Evolutionary conservation across 2,888 invertebrate species (phyloP), one percentile per base, ranked within the genome.

Genomic region (Drosophila melanosoma): DNA sequence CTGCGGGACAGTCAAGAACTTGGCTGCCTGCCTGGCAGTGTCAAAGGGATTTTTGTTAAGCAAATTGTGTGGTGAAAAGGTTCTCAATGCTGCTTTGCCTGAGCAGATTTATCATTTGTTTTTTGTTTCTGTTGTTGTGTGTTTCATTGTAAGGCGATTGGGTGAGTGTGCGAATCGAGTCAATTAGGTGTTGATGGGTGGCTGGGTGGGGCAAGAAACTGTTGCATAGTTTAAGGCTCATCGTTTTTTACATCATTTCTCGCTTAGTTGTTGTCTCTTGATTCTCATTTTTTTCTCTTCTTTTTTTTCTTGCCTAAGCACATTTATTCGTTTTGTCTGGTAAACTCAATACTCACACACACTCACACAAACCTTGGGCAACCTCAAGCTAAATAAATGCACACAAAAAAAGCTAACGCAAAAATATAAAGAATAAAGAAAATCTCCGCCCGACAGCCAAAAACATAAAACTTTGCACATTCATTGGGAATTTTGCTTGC

Each of bases 381-480:
- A 57, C 54, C 49, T 66, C 82, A 80, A 77, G 66, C 72, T 56
- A 73, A 60, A 56, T 42, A 71, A 85, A 74, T 69, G 73, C 74
- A 82, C 60, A 45, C 23, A 23, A 63, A 68, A 62, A 57, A 54
- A 66, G 65, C 15, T 45, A 23, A 45, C 45, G 45, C 45, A 77
- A 61, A 38, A 45, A 67, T 68, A 32, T 56, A 61, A 58, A 40
- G 52, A 58, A 69, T 69, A 65, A 75, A 62, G 69, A 73, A 87
- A 86, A 89, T 86, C 86, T 83, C 70, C 89, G 86, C 89, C 83
- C 70, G 76, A 77, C 87, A 90, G 83, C 82, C 74, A 86, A 87
- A 83, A 79, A 90, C 90, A 90, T 90, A 86, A 90, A 86, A 86
- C 90, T 86, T 86, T 86, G 70, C 83, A 79, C 90, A 89, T 86